Evolutionary conservation across 2,888 invertebrate species (phyloP), one percentile per base, ranked within the genome.

Genomic region (Stegophylla sp.): DNA sequence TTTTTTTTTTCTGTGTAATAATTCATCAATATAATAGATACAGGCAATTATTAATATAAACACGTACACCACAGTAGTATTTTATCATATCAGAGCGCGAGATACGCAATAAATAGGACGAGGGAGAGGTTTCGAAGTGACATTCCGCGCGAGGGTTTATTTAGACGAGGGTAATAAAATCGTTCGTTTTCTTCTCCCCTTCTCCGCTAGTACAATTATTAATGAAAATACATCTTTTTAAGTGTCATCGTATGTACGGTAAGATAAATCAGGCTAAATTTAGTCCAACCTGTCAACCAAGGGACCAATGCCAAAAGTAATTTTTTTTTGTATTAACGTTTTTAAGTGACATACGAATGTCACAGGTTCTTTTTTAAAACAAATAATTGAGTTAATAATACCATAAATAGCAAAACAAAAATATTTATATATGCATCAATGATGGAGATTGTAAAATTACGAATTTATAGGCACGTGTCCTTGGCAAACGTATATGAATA

Each of bases 201-300:
- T 77, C 64, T 66, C n/a, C 13, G 51, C 23, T 26, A 23, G 51
- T 41, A n/a, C 43, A 76, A 76, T 76, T 15, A 51, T 51, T 76
- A 66, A 76, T 26, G 64, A 53, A 66, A 71, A 79, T 61, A 63
- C 61, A 71, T 79, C 69, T 79, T 48, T 66, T 79, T 69, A 71
- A 79, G 79, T 79, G 79, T 79, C 79, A 61, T 69, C 79, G 79
- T 64, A 66, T 76, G 75, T 69, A 71, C 61, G 61, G 69, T 61
- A 76, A 53, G 71, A 79, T 79, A 79, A 79, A 79, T 79, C 71
- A 28, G 67, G 59, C 79, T 79, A 79, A 69, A 79, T 71, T 71
- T 69, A 79, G 75, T 76, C 41, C n/a, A 66, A 76, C 75, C 41
- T 66, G 75, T 76, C 75, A 76, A 75, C 75, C 41, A 53, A 77